Base-by-base conservation (phyloP, 2,113 vertebrate species). In the Lota lota region DNA sequence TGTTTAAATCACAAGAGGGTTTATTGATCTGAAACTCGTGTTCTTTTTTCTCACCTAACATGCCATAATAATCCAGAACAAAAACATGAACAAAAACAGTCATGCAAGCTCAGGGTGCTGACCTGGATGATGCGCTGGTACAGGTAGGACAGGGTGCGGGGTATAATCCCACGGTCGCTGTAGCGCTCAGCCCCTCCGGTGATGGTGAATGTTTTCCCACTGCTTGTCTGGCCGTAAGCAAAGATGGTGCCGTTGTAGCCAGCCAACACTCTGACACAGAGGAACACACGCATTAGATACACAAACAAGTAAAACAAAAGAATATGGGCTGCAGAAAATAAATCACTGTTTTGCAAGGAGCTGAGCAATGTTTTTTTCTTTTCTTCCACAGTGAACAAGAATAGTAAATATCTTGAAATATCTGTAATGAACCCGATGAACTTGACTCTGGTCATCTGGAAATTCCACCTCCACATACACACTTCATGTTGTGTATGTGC, bases 211-310 rank as follows among this genome's bases (percentile, higher is more conserved):
- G 97, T 99, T 88, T 99, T 99, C 1, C 97, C 97, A 5, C 96
- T 99, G 69, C 96, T 95, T 0, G 97, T 99, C 84, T 99, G 97
- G 8, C 97, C 97, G 20, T 99, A 99, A 1, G 97, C 97, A 82
- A 99, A 98, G 78, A 99, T 91, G 65, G 97, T 98, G 21, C 96
- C 95, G 66, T 99, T 99, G 79, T 94, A 99, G 54, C 97, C 97
- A 40, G 92, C 86, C 86, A 99, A 81, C 66, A 92, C 94, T 79
- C 97, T 99, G 70, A 56, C 76, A 74, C 4, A 78, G 82, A 72
- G 20, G 61, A 15, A 82, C 28, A 63, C 11, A 68, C 18, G 57
- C n/a, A 69, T 6, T 78, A 21, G 76, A 2, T 69, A 67, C 66
- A 67, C 24, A 67, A 3, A 78, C 22, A 67, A n/a, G 7, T 11